phyloP scores from a whole-genome alignment of 1,140 invertebrate genomes.

The Lepeophtheirus salmonis region DNA sequence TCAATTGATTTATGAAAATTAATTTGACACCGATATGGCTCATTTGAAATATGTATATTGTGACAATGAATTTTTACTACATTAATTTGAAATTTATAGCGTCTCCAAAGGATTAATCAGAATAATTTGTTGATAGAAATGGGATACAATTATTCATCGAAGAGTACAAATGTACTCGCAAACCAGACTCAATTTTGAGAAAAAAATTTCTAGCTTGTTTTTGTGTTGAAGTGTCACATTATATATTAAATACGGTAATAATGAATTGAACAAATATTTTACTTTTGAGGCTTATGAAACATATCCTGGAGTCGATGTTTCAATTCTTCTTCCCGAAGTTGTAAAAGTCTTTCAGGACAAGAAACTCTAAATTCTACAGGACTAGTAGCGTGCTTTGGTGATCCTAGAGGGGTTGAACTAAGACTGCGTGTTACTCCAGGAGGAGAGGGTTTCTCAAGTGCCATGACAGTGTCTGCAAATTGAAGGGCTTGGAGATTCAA shows the following conservation, averaged over 20 bases:
- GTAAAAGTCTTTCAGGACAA: slow-evolving; percentile 4
- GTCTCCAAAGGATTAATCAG: no score
- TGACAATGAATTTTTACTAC: no score
- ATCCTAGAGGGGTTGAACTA: background rate
- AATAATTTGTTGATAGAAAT: no score
- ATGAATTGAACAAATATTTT: background rate
- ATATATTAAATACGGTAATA: background rate
- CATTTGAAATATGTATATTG: no score
- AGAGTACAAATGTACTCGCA: no score
- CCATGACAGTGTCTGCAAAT: slow-evolving; percentile 34
- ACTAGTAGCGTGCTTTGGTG: background rate
- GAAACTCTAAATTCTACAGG: background rate
- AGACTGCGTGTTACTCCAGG: slow-evolving; percentile 21
- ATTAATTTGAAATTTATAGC: no score
- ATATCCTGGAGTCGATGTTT: slow-evolving; percentile 7
- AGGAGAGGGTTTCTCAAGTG: slow-evolving; percentile 26
- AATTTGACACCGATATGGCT: no score
- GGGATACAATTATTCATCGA: no score
- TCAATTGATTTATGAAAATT: no score
- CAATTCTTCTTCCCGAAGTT: slow-evolving; percentile 1
- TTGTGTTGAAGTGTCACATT: no score
- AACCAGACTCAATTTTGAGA: no score
- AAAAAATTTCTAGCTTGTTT: no score
- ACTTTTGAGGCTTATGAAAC: background rate
- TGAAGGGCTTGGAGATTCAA: slow-evolving; percentile 34